Evolutionary conservation across 2,888 invertebrate species (phyloP), one percentile per base, ranked within the genome.

Genomic region (Lycia hirtaria): DNA sequence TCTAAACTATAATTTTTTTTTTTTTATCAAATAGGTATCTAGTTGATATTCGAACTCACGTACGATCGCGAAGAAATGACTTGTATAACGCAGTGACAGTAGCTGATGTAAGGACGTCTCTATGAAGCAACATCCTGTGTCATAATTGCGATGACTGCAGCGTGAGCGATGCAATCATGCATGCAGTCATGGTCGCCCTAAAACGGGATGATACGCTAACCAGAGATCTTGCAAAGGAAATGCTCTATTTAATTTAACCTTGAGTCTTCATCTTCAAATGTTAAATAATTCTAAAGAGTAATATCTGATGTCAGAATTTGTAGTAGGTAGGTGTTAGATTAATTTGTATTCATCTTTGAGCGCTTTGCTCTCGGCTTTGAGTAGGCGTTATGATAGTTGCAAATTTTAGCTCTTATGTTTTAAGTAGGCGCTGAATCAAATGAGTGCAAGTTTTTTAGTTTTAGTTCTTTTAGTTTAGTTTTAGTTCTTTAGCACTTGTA

Each of bases 221-320:
- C 40, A 20, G 45, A 26, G 49, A 41, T 59, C 40, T 45, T 33
- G 30, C 37, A 48, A 49, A 53, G 52, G 41, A 53, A 44, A 38
- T 26, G 7, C 3, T 41, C n/a, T 19, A 49, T 50, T 53, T 30
- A 14, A 52, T 43, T 24, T 12, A 49, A 20, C 44, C 56, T 56
- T 45, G 50, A 30, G 22, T 17, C 32, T 10, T 33, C 15, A 37
- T 33, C 24, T 15, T 24, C 47, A 12, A 47, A 38, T 53, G 20
- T 19, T n/a, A 37, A 22, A 35, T 44, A 35, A 38, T 44, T 22
- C 5, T 3, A 5, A n/a, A 22, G 9, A 22, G 15, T 50, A 28
- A 24, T 9, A 0, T 19, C 14, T 30, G 26, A 43, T 28, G 32
- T 48, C 48, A 55, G 14, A 17, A n/a, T 10, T 20, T 20, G 47